phyloP scores from a whole-genome alignment of 2,888 invertebrate genomes.

The Drosophila paranaensis region DNA sequence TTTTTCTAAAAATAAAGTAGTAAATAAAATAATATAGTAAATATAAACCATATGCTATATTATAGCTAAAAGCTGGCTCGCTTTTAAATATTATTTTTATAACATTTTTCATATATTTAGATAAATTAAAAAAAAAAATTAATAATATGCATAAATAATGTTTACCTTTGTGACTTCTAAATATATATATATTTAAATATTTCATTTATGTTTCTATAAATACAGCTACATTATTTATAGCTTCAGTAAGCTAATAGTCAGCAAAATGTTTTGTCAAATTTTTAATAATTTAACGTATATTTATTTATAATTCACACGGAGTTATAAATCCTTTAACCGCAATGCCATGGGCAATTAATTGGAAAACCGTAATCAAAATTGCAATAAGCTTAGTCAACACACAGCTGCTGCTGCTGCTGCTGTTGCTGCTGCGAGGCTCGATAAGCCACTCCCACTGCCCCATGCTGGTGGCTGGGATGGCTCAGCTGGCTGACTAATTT shows the following conservation, averaged over 20 bases:
- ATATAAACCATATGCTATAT: no score
- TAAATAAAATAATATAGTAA: no score
- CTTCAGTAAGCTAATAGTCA: not conserved
- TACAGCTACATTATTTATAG: not conserved
- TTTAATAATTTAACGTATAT: not conserved
- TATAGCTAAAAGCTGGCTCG: no score
- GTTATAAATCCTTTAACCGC: slow-evolving; percentile 29
- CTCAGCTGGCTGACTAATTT: slow-evolving; percentile 67
- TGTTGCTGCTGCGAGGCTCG: not conserved
- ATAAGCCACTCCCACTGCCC: not conserved
- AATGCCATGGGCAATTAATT: slow-evolving; percentile 44
- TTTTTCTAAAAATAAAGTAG: no score
- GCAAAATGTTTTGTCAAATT: not conserved
- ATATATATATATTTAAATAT: no score
- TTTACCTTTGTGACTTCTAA: no score
- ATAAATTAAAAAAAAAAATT: no score
- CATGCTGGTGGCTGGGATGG: not conserved
- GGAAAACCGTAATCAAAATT: slow-evolving; percentile 60
- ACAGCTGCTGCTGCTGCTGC: slow-evolving; percentile 26
- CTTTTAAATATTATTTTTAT: no score
- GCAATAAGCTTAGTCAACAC: slow-evolving; percentile 42
- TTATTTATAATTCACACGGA: not conserved
- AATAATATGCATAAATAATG: no score
- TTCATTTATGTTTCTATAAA: not conserved
- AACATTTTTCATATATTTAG: no score